Base-by-base conservation (phyloP, 2,797 vertebrate species). In the Dendrocincla fuliginosa region DNA sequence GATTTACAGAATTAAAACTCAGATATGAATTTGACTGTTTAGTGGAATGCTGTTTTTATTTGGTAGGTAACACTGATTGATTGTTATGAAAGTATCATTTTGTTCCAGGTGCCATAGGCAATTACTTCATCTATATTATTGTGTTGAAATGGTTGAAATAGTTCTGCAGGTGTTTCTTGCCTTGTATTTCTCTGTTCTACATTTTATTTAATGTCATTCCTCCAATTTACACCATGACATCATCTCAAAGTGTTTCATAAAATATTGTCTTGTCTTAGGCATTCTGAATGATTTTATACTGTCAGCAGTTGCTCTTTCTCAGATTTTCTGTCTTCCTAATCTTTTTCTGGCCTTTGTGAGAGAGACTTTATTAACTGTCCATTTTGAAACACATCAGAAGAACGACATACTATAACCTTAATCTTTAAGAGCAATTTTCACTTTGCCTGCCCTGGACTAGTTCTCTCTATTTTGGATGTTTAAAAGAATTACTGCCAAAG, bases 101-200 rank as follows among this genome's bases (percentile, higher is more conserved):
- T 77, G 16, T 32, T 81, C 49, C 30, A 53, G 27, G 16, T 92
- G 44, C 33, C 32, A 27, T 9, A 76, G 60, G 33, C 63, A 73
- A 37, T 44, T 42, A 7, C 11, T 87, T 60, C 6, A 53, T 64
- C 53, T 52, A 73, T 86, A 83, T 68, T 73, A 65, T 75, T 47
- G 55, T 55, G n/a, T 55, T 84, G 55, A 74, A 92, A 59, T 1
- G 10, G 10, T 32, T 71, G 42, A 49, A 86, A 67, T 46, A 59
- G 8, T 92, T 93, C 71, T 89, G 19, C 44, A 56, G 63, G 49
- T 41, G 32, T 57, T 88, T 44, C 19, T 91, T 65, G 37, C 47
- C 15, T 47, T 60, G 27, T 65, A 49, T 10, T 76, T 65, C 14
- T 82, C 61, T 84, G 32, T 47, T 77, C 22, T 64, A 32, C 24